phyloP scores from a whole-genome alignment of 2,797 vertebrate genomes.

The Ispidina lecontei region DNA sequence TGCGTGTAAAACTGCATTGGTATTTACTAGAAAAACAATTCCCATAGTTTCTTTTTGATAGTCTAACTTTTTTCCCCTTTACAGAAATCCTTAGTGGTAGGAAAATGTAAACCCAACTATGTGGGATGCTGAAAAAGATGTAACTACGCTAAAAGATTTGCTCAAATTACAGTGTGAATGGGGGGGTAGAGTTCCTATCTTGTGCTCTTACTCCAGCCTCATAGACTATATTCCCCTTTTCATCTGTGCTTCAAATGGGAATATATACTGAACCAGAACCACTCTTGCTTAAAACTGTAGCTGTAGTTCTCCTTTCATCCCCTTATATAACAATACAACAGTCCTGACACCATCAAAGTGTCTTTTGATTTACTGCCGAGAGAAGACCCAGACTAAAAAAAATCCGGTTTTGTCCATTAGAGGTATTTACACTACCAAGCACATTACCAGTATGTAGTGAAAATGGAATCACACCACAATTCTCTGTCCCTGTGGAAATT shows the following conservation, averaged over 20 bases:
- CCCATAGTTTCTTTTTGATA: background rate
- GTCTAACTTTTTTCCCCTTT: background rate
- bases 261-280: background rate
- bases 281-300: background rate
- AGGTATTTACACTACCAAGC: background rate
- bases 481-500: conserved; percentile 4
- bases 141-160: background rate
- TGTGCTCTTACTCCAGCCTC: background rate
- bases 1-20: background rate
- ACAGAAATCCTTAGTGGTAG: background rate
- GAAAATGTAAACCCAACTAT: background rate
- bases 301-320: background rate
- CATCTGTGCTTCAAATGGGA: background rate
- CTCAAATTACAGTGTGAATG: background rate
- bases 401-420: background rate
- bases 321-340: background rate
- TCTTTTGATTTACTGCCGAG: background rate
- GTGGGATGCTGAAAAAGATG: background rate
- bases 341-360: background rate
- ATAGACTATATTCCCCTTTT: background rate
- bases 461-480: background rate
- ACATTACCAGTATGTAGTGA: background rate
- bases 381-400: background rate
- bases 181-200: background rate
- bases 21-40: background rate